Evolutionary conservation across 2,888 invertebrate species (phyloP), one percentile per base, ranked within the genome.

Genomic region (Tenthredo notha): DNA sequence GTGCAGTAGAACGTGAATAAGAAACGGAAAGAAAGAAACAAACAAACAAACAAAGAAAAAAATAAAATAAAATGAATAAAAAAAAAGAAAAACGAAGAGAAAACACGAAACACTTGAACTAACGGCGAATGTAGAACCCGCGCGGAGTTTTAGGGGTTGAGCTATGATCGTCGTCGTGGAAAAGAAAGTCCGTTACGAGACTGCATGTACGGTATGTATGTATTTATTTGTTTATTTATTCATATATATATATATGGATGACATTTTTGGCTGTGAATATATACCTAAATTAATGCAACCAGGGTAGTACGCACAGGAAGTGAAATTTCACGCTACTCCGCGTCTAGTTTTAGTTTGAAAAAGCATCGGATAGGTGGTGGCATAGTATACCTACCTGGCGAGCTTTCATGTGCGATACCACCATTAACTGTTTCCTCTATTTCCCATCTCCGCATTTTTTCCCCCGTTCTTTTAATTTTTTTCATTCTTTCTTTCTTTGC

Each of bases 1-100:
- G 54, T 78, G 78, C 78, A 54, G 78, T 78, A 29, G 54, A 78
- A 58, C 54, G 78, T 78, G 54, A 77, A 40, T 18, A 21, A 54
- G 18, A 78, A 54, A n/a, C n/a, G n/a, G n/a, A n/a, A n/a, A n/a
- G n/a, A 37, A 54, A 21, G n/a, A 37, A 18, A 25, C 9, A 10
- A 33, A 37, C 4, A 18, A 18, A 54, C 0, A 54, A 54, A 33
- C 12, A 54, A 37, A 50, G 3, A 12, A 15, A n/a, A 54, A 37
- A 54, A 5, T 0, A 18, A 33, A 54, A 78, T 1, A 33, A 7
- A 54, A 50, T 54, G 18, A 15, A 33, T 4, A 50, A 50, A 77
- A 18, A 29, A 18, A 77, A 18, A 50, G 29, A 75, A 75, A 29
- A 25, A 29, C 0, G 7, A 50, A n/a, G n/a, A n/a, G 29, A 77